A percentile compares a stretch with the other conserved stretches of the same genome.
These are phyloP conservation scores for Ellobium chinense DNA, from an alignment of 2,888 invertebrate species.

Conservation along the genomic window DNA sequence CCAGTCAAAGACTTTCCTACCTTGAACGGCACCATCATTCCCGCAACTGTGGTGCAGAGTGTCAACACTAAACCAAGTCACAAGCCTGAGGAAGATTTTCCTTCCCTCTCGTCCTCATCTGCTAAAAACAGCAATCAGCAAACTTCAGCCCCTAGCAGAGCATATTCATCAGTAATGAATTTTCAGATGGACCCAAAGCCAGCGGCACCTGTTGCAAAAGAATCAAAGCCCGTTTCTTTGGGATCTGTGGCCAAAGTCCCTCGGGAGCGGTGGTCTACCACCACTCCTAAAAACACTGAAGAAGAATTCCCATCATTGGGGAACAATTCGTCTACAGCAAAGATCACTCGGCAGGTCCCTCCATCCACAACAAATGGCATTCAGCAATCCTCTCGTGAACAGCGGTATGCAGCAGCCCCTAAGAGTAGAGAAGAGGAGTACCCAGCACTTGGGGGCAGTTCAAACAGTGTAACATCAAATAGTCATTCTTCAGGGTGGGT, in stretches of 20 bases:
- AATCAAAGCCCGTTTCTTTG: slow-evolving; percentile 37
- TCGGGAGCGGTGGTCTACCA: slow-evolving; percentile 17
- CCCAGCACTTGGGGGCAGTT: slow-evolving; percentile 51
- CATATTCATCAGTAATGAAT: slow-evolving; percentile 34
- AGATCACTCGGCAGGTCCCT: too few species aligned
- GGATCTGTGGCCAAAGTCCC: slow-evolving; percentile 15
- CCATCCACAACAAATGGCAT: too few species aligned
- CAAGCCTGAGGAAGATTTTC: slow-evolving; percentile 46
- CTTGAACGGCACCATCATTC: slow-evolving; percentile 58
- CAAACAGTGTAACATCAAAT: slow-evolving; percentile 29
- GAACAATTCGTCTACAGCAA: not conserved
- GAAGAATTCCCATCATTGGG: slow-evolving; percentile 57
- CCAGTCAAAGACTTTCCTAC: slow-evolving; percentile 75
- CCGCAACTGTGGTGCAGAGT: slow-evolving; percentile 5
- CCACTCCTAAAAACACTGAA: slow-evolving; percentile 32
- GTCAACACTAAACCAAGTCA: not conserved
- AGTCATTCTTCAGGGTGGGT: slow-evolving; percentile 5
- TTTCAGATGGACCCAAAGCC: not conserved
- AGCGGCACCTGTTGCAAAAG: slow-evolving; percentile 17
- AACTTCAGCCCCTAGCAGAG: not conserved
- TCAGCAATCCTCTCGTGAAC: too few species aligned
- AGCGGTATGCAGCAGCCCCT: too few species aligned
- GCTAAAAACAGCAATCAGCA: slow-evolving; percentile 13
- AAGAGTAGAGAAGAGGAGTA: slow-evolving; percentile 54
- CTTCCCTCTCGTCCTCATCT: slow-evolving; percentile 34